Evolutionary conservation across 2,113 vertebrate species (phyloP).

Genomic region (Sylvilagus bachmani): DNA sequence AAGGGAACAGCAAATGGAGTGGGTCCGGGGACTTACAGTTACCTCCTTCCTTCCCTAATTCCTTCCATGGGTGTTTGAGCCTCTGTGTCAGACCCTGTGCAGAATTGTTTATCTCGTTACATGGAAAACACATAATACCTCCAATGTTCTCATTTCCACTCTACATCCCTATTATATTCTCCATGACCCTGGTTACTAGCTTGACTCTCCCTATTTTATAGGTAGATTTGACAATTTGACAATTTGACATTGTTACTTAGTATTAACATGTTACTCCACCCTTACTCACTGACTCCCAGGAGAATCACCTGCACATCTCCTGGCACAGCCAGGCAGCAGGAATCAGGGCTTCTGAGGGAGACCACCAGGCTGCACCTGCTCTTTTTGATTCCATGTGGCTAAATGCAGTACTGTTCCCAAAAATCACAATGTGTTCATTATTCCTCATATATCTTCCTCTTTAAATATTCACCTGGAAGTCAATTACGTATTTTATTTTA

Average conservation of each 20-base stretch:
- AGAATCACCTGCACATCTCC: accelerated
- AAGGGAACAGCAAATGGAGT: neutral
- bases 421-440: neutral
- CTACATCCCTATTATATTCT: accelerated
- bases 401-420: accelerated
- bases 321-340: accelerated
- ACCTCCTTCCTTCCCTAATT: no score
- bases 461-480: neutral
- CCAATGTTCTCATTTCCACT: neutral
- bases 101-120: neutral
- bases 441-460: neutral
- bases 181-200: no score
- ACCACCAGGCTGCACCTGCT: accelerated
- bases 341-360: no score
- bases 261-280: accelerated
- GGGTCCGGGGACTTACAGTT: neutral
- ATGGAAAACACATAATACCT: accelerated
- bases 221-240: neutral
- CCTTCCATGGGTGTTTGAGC: neutral
- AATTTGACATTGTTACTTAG: neutral
- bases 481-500: neutral
- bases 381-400: accelerated
- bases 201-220: neutral
- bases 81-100: neutral
- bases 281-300: neutral